Evolutionary conservation across 2,888 invertebrate genomes (phyloP).

Genomic region (Neoscelio sp.): DNA sequence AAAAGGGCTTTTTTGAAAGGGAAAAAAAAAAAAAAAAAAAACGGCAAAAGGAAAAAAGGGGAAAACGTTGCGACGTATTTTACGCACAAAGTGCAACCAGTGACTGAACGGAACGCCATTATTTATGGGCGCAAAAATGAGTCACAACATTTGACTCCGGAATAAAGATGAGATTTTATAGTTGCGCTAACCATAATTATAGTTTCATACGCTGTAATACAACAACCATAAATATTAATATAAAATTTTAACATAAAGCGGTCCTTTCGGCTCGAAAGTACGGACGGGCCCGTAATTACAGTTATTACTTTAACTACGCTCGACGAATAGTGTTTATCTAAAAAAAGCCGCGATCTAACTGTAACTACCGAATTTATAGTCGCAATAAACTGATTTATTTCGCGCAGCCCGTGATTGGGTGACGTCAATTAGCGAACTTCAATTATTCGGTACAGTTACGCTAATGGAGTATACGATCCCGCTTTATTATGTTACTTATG

Average conservation of each 20-base stretch:
- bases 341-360: background rate
- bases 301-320: conserved; percentile 48
- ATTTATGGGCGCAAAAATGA: conserved; percentile 54
- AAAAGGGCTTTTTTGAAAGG: conserved; percentile 18
- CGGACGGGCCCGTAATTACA: conserved; percentile 32
- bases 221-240: conserved; percentile 63
- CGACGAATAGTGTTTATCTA: conserved; percentile 17
- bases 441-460: conserved; percentile 60
- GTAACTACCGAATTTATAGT: conserved; percentile 56
- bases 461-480: conserved; percentile 31
- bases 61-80: conserved; percentile 46
- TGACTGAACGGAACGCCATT: conserved; percentile 46
- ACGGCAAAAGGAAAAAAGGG: no score
- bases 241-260: conserved; percentile 52
- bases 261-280: conserved; percentile 32
- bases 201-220: conserved; percentile 60
- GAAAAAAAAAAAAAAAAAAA: background rate
- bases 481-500: conserved; percentile 54
- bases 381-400: conserved; percentile 46
- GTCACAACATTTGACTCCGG: conserved; percentile 50
- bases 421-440: conserved; percentile 44
- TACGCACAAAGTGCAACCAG: conserved; percentile 39
- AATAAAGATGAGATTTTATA: conserved; percentile 61
- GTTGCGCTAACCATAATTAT: conserved; percentile 58
- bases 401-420: conserved; percentile 13